Evolutionary conservation across 2,888 invertebrate genomes (phyloP), one percentile per base, ranked within the genome.

Genomic region (Automeris io): DNA sequence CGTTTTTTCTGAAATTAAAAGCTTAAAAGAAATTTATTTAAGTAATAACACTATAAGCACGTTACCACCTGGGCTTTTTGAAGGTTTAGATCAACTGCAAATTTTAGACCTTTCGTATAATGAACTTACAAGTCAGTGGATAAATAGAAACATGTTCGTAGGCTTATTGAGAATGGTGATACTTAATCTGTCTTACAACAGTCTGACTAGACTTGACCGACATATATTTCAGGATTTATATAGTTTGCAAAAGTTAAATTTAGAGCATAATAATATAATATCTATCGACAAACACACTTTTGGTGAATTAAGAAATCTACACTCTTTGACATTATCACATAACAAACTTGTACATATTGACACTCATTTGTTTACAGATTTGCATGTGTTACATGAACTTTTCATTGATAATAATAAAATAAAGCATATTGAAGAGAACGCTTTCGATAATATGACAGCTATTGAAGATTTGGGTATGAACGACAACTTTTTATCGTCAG

Each of bases 11-110:
- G 89, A 90, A 37, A 89, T 91, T 6, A 88, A 89, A 51, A 89
- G 90, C 42, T 72, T 95, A 33, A 88, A 90, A 43, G 91, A 92
- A 64, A 85, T 95, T 42, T 88, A 92, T 59, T 76, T 94, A 33
- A 90, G 91, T 65, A 94, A 94, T 65, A 95, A 95, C 68, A 91
- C 93, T 6, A 77, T 95, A 46, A 89, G 90, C 47, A 90, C 90
- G n/a, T 78, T 95, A 39, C 92, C 92, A 16, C 92, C 93, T 1
- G 92, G 92, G 5, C 74, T 94, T 32, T 88, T 95, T 52, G 90
- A 90, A 58, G 91, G 90, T 13, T 80, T 94, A 57, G 91, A 91
- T 51, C 91, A 93, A 62, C 80, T 95, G 41, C 90, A 92, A 74
- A 86, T 90, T 40, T 82, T 94, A 53, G 93, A 94, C 68, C 77